These are phyloP conservation scores for Galleria mellonella DNA, from an alignment of 1,140 invertebrate species.

Conservation along the genomic window DNA sequence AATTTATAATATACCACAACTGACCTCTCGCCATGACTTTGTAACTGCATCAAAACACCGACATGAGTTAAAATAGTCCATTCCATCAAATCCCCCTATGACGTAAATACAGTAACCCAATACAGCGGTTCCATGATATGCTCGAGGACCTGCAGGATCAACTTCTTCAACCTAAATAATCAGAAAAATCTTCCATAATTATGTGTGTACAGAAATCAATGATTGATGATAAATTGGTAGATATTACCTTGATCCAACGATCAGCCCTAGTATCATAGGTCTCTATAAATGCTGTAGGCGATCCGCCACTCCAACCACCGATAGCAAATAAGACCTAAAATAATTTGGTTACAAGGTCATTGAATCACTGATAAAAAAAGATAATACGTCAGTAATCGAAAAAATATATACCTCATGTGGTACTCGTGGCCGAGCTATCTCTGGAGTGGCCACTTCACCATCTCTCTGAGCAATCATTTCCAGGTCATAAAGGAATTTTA, in stretches of 20 bases:
- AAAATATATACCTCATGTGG: constrained; percentile 75
- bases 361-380: background rate
- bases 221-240: background rate
- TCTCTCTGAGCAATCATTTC: constrained; percentile 75
- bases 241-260: constrained; percentile 76
- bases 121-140: constrained; percentile 85
- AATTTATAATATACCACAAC: constrained; percentile 41
- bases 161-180: constrained; percentile 67
- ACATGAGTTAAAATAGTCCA: constrained; percentile 83
- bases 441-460: constrained; percentile 76
- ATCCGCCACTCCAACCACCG: constrained; percentile 88
- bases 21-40: constrained; percentile 79
- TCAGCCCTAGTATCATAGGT: constrained; percentile 84
- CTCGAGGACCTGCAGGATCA: constrained; percentile 77
- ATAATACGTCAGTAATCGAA: background rate
- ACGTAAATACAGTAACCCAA: constrained; percentile 83
- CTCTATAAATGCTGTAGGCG: constrained; percentile 85
- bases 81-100: constrained; percentile 86
- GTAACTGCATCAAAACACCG: constrained; percentile 80
- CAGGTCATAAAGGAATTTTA: constrained; percentile 77
- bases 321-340: constrained; percentile 79
- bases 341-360: background rate
- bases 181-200: too few species aligned
- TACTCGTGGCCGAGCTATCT: constrained; percentile 78
- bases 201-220: too few species aligned